Conservation (phyloP, 2,113 vertebrate species). For the Phyllopteryx taeniolatus region DNA sequence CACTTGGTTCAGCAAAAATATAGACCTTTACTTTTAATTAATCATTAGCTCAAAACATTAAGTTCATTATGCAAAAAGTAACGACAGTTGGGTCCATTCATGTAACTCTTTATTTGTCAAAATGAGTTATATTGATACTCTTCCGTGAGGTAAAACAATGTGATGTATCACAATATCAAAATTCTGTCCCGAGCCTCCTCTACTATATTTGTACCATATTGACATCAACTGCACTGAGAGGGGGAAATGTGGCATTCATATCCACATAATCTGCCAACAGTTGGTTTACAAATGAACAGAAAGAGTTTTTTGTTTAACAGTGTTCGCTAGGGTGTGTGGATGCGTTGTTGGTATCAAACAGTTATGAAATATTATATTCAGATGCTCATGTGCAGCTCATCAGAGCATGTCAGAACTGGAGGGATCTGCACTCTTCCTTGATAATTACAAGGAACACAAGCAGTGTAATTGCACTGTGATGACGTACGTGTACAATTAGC, state of each 20-base stretch:
- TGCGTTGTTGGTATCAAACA: neutral
- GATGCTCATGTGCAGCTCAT: neutral
- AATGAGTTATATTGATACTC: no score
- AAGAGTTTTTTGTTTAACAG: neutral
- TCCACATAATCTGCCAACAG: neutral
- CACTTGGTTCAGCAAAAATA: no score
- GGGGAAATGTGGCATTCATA: neutral
- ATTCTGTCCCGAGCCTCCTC: neutral
- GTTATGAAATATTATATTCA: neutral
- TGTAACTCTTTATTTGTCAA: no score
- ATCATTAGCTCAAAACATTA: no score
- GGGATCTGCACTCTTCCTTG: constrained; percentile 11
- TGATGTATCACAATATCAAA: neutral
- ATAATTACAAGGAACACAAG: constrained; percentile 30
- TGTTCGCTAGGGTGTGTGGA: neutral
- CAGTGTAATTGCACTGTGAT: constrained; percentile 26
- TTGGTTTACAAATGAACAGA: neutral
- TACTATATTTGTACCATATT: neutral
- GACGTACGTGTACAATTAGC: constrained; percentile 27
- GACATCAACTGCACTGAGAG: neutral
- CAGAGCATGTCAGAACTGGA: constrained; percentile 1
- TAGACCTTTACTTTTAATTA: no score
- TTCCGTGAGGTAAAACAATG: no score
- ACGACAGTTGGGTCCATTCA: no score
- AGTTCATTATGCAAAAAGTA: no score